Base-by-base conservation (phyloP, 2,113 vertebrate species). In the Rutilus rutilus region DNA sequence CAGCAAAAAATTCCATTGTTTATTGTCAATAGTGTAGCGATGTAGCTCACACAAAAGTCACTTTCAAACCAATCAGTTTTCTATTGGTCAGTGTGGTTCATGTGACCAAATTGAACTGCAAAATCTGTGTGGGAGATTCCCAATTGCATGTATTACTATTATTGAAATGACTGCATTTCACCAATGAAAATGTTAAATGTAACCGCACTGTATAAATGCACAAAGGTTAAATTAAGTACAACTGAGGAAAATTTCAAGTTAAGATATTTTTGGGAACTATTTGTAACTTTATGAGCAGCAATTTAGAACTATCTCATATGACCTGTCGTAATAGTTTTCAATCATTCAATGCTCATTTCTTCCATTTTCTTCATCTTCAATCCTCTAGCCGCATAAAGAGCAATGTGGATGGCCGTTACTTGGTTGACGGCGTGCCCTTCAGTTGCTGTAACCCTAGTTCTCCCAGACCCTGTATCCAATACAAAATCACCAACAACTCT, bases 391-490 rank as follows among this genome's bases (percentile, higher is more conserved):
- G 94, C n/a, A 90, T 96, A 85, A 96, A 94, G 88, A 96, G 95
- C 91, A 96, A 96, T 0, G 94, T 96, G 83, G 96, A 96, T 47
- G 96, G 95, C 0, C 93, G 93, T 36, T 96, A 96, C 89, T 87
- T 96, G 90, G 50, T 96, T 9, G 95, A 96, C 14, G 94, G 94
- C 15, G 96, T 96, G 64, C 96, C 96, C 0, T 96, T 96, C 92
- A 96, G 96, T 62, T 96, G 96, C 91, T 96, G 96, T 75, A 96
- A 95, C 89, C 96, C 96, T 75, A 92, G 87, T 89, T 96, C 95
- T 83, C 95, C 96, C 0, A 90, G 96, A 27, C 95, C 95, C 5
- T 96, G 96, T 90, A 96, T 96, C 87, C 96, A 96, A 89, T 89
- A 92, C 81, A 93, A 91, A 15, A 90, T 96, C 87, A 95, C 95